A percentile compares a stretch with the other conserved stretches of the same genome.
These are phyloP conservation scores for Rhopilema esculentum DNA, from an alignment of 30 jellyfish, hydroid and myxozoan species.

Conservation along the genomic window DNA sequence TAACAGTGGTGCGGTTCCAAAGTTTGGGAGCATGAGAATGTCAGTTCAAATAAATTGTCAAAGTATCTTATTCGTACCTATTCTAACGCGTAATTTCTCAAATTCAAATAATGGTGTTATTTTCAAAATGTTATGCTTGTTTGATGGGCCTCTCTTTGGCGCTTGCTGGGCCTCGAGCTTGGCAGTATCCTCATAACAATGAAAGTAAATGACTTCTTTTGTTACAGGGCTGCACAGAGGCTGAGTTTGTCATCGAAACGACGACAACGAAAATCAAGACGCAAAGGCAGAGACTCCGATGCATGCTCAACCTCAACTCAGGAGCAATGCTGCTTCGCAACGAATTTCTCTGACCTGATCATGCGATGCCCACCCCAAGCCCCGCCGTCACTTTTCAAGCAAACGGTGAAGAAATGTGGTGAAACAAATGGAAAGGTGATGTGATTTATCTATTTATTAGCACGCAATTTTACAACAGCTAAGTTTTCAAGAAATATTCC, in stretches of 20 bases:
- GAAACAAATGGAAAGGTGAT: conserved; percentile 91
- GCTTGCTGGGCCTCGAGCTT: too few species aligned
- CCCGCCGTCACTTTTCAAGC: conserved; percentile 90
- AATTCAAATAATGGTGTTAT: too few species aligned
- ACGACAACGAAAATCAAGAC: conserved; percentile 64
- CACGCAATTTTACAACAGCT: background rate
- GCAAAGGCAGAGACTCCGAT: conserved; percentile 63
- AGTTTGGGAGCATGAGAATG: too few species aligned
- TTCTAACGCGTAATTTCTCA: too few species aligned
- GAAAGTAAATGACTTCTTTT: background rate
- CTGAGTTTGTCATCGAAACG: conserved; percentile 82
- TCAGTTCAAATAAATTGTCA: too few species aligned
- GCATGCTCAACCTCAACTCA: conserved; percentile 66
- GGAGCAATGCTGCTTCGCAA: conserved; percentile 69
- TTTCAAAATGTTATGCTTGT: background rate
- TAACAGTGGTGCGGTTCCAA: background rate
- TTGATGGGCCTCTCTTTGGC: too few species aligned
- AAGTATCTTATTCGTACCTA: too few species aligned
- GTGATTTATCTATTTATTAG: background rate
- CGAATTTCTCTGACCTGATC: conserved; percentile 87
- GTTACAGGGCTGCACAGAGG: conserved; percentile 90
- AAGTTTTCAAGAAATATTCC: background rate
- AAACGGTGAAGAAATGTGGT: conserved; percentile 68
- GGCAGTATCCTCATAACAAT: background rate
- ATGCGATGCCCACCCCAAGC: conserved; percentile 98